Evolutionary conservation across 2,113 vertebrate species (phyloP).

Genomic region (Mormoops blainvillei): DNA sequence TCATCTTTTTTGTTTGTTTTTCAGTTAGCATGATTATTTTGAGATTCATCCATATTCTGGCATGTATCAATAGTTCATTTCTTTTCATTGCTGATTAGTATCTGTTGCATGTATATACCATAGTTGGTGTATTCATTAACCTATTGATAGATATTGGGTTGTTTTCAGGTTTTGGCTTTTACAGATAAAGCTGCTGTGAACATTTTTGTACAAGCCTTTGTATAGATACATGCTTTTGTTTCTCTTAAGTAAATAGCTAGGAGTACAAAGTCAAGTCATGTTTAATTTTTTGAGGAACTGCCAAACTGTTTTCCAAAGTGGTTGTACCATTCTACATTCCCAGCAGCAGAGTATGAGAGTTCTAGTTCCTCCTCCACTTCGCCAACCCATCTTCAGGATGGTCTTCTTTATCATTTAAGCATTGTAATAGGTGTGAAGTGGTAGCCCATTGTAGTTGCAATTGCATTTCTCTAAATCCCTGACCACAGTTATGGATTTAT

Average conservation of each 20-base stretch:
- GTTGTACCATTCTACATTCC: neutral
- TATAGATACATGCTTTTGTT: neutral
- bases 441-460: neutral
- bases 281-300: neutral
- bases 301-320: neutral
- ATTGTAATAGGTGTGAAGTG: neutral
- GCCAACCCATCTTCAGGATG: neutral
- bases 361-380: neutral
- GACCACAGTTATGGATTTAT: neutral
- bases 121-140: neutral
- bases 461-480: neutral
- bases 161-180: neutral
- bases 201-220: neutral
- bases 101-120: neutral
- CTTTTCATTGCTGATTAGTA: neutral
- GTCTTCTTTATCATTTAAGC: neutral
- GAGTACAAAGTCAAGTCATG: neutral
- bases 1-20: neutral
- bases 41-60: neutral
- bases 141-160: neutral
- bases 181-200: neutral
- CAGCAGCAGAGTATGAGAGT: neutral
- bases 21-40: neutral
- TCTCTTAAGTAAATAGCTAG: neutral
- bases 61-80: neutral